Base-by-base conservation (phyloP, 2,888 invertebrate species). In the Oscheius sp. region DNA sequence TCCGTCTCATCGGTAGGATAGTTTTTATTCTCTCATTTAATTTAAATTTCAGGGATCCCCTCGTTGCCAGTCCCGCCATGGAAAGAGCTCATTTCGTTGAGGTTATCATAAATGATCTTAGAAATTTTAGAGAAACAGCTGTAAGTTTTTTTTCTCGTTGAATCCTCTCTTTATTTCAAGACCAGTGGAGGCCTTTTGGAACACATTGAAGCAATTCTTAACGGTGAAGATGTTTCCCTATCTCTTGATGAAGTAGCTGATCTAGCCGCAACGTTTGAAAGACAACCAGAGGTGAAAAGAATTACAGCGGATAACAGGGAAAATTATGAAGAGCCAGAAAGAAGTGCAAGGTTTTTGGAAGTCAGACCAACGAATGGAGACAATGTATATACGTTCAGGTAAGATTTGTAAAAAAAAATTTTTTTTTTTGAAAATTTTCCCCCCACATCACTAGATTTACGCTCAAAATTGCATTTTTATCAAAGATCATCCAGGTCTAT, bases 11-110 rank as follows among this genome's bases (percentile, higher is more conserved):
- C n/a, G 12, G 67, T 67, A 47, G 24, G 41, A 28, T 2, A 24
- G 12, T 45, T 45, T 17, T 14, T 20, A 24, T 45, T 8, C 12
- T 17, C 41, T 41, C 38, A 41, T 41, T n/a, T 28, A 30, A 8
- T 5, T 26, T 38, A 5, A 44, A 5, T 44, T 67, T 33, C 22
- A 67, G 67, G 5, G 30, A 33, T 28, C 67, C 67, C 20, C n/a
- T 47, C 14, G 28, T 67, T 9, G 57, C 67, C 28, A 36, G 45
- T 32, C 67, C 57, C 8, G 45, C 67, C 8, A 14, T 67, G 32
- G 67, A 67, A 45, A 28, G 67, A 32, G 28, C 41, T 6, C 56
- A 59, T 14, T 12, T 38, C 14, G 33, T 59, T 14, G 57, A 67
- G n/a, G 22, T 28, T 5, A 26, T 30, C 24, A 6, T 47, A 9